Evolutionary conservation across 2,797 vertebrate genomes (phyloP).

Genomic region (Ctenopoma multispine): DNA sequence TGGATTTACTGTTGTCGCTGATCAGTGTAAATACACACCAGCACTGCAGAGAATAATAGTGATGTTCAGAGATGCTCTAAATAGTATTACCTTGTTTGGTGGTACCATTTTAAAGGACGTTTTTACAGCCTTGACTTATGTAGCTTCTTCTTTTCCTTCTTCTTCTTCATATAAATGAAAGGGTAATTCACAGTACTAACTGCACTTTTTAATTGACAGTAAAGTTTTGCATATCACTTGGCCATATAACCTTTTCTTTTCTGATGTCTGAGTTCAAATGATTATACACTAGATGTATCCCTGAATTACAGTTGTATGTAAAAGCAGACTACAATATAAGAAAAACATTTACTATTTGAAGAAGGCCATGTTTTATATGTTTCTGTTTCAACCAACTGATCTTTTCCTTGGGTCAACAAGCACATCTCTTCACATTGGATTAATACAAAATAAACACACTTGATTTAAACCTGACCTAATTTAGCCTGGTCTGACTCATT

Average conservation of each 20-base stretch:
- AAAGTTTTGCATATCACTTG: too few species aligned
- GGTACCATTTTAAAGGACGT: background rate
- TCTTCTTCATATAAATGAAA: too few species aligned
- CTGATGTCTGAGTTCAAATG: too few species aligned
- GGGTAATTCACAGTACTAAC: too few species aligned
- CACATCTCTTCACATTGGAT: constrained; percentile 5
- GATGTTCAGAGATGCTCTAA: constrained; percentile 24
- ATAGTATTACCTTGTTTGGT: background rate
- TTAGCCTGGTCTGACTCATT: constrained; percentile 31
- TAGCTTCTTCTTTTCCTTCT: too few species aligned
- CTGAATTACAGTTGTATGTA: too few species aligned
- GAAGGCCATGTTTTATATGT: background rate
- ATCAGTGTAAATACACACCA: constrained; percentile 41
- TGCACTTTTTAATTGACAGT: too few species aligned
- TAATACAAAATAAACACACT: constrained; percentile 3
- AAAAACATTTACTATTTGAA: too few species aligned
- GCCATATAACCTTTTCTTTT: too few species aligned
- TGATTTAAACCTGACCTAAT: constrained; percentile 13
- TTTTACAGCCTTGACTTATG: background rate
- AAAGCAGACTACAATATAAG: too few species aligned
- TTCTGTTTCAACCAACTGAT: constrained; percentile 4
- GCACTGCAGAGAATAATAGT: constrained; percentile 28
- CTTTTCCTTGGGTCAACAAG: constrained; percentile 22
- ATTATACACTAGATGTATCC: too few species aligned
- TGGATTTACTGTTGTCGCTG: too few species aligned